These are phyloP conservation scores for Pampus argenteus DNA, from an alignment of 2,797 vertebrate species.

Conservation along the genomic window DNA sequence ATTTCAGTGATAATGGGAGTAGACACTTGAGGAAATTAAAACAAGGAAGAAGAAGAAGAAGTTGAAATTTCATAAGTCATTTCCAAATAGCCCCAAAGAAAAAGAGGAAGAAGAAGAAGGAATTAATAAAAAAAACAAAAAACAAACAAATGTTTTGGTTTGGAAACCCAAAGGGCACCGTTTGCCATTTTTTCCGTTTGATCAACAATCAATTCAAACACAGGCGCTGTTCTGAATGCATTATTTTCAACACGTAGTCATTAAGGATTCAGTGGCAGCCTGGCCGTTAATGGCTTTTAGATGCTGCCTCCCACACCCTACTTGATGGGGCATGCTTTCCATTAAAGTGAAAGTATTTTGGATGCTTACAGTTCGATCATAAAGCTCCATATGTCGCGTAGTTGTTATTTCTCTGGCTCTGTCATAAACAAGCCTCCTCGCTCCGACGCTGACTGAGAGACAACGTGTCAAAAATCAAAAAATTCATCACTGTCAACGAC, in stretches of 20 bases:
- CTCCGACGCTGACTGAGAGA: slow-evolving; percentile 68
- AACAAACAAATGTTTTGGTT: slow-evolving; percentile 6
- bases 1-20: slow-evolving; percentile 73
- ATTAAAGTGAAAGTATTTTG: slow-evolving; percentile 73
- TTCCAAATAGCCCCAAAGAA: slow-evolving; percentile 65
- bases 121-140: slow-evolving; percentile 12
- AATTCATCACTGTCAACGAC: slow-evolving; percentile 77
- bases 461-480: slow-evolving; percentile 73
- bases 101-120: slow-evolving; percentile 43
- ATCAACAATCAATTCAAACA: slow-evolving; percentile 68
- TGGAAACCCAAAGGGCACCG: slow-evolving; percentile 41
- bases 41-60: slow-evolving; percentile 51
- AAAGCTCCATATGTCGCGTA: slow-evolving; percentile 76
- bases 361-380: slow-evolving; percentile 69
- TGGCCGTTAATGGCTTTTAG: slow-evolving; percentile 72
- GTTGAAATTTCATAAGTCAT: slow-evolving; percentile 53
- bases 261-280: slow-evolving; percentile 69
- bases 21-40: slow-evolving; percentile 70
- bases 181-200: slow-evolving; percentile 50
- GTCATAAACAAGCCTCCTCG: slow-evolving; percentile 65
- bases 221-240: slow-evolving; percentile 44
- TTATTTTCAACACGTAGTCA: slow-evolving; percentile 59
- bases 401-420: slow-evolving; percentile 60
- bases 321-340: slow-evolving; percentile 74
- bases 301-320: slow-evolving; percentile 73